phyloP scores from a whole-genome alignment of 2,113 vertebrate genomes.

The Empidonax alnorum region DNA sequence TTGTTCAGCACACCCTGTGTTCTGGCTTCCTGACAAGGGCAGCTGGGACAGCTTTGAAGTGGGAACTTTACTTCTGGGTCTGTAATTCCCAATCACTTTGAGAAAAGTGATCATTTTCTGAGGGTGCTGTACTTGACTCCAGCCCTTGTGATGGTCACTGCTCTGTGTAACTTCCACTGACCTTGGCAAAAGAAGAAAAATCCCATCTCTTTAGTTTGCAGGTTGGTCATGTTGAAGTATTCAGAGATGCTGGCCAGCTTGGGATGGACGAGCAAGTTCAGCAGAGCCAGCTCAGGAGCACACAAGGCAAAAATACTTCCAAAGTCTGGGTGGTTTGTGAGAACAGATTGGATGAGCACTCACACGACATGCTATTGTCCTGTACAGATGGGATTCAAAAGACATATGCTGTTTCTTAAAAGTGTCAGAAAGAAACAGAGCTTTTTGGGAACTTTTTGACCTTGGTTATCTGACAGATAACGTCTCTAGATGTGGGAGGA shows the following conservation, averaged over 20 bases:
- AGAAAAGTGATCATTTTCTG: neutral
- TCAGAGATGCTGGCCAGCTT: neutral
- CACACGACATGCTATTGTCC: rapidly evolving
- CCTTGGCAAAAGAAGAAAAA: neutral
- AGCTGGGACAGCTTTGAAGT: neutral
- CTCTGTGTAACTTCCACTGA: neutral
- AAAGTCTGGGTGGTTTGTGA: neutral
- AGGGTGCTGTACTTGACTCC: rapidly evolving
- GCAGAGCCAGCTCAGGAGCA: neutral
- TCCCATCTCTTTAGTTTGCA: neutral
- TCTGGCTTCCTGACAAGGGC: neutral
- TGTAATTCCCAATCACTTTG: neutral
- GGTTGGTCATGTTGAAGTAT: rapidly evolving
- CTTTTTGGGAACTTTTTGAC: neutral
- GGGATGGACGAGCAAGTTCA: neutral
- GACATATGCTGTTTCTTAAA: neutral
- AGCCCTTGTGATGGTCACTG: neutral
- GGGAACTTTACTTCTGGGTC: neutral
- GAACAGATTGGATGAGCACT: neutral
- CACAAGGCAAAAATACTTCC: neutral
- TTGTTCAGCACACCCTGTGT: neutral
- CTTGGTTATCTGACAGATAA: neutral
- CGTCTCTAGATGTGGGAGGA: neutral
- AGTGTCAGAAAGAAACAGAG: neutral
- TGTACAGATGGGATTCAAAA: rapidly evolving